Percentiles rank a stretch among this genome's conserved stretches.
These are phyloP conservation scores for Benitochromis conjunctus DNA, from an alignment of 2,113 vertebrate species.

Conservation along the genomic window DNA sequence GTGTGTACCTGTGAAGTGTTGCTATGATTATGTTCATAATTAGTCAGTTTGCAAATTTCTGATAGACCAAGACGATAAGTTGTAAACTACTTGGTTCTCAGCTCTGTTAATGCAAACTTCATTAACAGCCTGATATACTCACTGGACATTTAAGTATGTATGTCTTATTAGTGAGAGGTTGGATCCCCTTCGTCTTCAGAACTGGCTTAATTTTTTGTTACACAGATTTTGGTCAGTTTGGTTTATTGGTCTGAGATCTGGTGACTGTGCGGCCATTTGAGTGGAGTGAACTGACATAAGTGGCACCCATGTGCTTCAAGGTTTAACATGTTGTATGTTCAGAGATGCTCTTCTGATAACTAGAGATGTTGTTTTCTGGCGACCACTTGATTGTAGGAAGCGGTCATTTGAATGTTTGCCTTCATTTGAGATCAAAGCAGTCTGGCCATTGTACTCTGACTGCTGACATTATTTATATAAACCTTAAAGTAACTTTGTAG, in stretches of 20 bases:
- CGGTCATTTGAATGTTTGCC: neutral
- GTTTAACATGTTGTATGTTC: neutral
- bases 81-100: neutral
- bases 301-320: neutral
- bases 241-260: neutral
- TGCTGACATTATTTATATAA: neutral
- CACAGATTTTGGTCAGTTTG: neutral
- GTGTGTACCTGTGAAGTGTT: constrained; percentile 24
- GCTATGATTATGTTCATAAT: neutral
- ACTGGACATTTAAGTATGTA: neutral
- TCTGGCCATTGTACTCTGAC: too few relatives aligned
- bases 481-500: neutral
- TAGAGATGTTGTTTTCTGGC: neutral
- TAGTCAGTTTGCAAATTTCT: neutral
- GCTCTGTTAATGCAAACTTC: neutral
- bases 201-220: neutral
- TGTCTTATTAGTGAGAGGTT: neutral
- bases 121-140: neutral
- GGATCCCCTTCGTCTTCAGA: neutral
- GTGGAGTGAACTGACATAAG: neutral
- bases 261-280: neutral
- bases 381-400: neutral
- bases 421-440: neutral
- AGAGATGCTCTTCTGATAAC: neutral
- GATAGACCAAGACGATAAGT: neutral